Evolutionary conservation across 2,797 vertebrate genomes (phyloP), one percentile per base, ranked within the genome.

Genomic region (Trachurus trachurus): DNA sequence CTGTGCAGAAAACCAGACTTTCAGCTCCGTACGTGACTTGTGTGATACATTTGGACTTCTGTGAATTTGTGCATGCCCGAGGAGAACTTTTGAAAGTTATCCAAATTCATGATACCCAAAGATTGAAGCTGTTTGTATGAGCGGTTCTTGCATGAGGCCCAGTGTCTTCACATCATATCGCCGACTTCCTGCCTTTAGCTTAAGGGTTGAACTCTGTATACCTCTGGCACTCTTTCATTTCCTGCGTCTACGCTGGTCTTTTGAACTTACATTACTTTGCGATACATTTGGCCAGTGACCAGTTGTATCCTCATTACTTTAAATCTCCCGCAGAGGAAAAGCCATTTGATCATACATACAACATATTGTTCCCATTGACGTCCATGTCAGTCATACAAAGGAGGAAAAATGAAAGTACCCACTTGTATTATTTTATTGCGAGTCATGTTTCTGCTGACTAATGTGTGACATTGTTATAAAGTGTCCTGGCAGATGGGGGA

Each of bases 351-450:
- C 68, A 34, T 34, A 34, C 26, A 26, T 26, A 3, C 63, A 45
- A 71, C 83, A 85, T 63, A 65, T 76, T 88, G 80, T 78, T 79
- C 67, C 72, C 66, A 74, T 78, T 64, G 80, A 86, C 62, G 29
- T 54, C 70, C 68, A 73, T 70, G 69, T 87, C 80, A 80, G 31
- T 82, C 76, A 76, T 50, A 16, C 67, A 68, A 57, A 74, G 53
- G 17, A 53, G 11, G 16, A 17, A 31, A 52, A 53, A 63, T 78
- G 39, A 77, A 87, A 83, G 65, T 77, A 82, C 61, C 83, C 81
- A 81, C 74, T 71, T 91, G 89, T 89, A 88, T 88, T 89, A 58
- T 80, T 86, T 86, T 81, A 86, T 86, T 86, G 74, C 89, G 84
- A 83, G 71, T 88, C 78, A 87, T 86, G 81, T 69, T 88, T 88